Conservation (phyloP, 2,113 vertebrate species). For the Calonectris borealis region DNA sequence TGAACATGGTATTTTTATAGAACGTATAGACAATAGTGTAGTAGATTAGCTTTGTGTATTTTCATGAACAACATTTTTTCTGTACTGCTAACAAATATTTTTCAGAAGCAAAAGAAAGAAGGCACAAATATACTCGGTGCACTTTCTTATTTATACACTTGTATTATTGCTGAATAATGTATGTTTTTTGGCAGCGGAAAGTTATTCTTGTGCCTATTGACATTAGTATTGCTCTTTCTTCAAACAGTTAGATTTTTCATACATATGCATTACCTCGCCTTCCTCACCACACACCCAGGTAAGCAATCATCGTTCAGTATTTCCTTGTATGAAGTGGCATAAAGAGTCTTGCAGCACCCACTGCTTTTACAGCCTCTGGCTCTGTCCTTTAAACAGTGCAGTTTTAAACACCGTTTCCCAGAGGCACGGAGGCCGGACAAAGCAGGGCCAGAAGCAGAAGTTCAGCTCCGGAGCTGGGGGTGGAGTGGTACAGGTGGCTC, state of each 20-base stretch:
- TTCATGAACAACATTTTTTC: background rate
- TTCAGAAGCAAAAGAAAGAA: background rate
- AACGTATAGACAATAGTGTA: background rate
- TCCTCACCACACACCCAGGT: background rate
- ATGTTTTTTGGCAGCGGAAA: conserved; percentile 20
- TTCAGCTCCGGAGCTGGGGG: background rate
- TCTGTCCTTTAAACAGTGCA: background rate
- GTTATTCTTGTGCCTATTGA: conserved; percentile 41
- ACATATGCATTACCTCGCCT: conserved; percentile 5
- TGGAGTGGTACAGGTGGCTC: background rate
- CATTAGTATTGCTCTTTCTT: conserved; percentile 49
- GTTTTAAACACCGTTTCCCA: background rate
- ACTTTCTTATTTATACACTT: conserved; percentile 15
- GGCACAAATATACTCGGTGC: background rate
- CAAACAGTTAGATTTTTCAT: conserved; percentile 28
- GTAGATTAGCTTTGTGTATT: background rate
- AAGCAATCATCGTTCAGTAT: conserved; percentile 14
- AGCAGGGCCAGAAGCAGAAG: background rate
- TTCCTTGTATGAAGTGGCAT: conserved; percentile 22
- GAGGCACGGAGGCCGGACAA: background rate
- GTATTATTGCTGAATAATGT: conserved; percentile 41
- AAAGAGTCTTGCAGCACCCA: background rate
- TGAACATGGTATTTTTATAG: background rate
- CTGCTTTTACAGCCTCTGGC: background rate
- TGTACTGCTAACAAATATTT: background rate